Evolutionary conservation across 2,113 vertebrate genomes (phyloP), one percentile per base, ranked within the genome.

Genomic region (Neoarius graeffei): DNA sequence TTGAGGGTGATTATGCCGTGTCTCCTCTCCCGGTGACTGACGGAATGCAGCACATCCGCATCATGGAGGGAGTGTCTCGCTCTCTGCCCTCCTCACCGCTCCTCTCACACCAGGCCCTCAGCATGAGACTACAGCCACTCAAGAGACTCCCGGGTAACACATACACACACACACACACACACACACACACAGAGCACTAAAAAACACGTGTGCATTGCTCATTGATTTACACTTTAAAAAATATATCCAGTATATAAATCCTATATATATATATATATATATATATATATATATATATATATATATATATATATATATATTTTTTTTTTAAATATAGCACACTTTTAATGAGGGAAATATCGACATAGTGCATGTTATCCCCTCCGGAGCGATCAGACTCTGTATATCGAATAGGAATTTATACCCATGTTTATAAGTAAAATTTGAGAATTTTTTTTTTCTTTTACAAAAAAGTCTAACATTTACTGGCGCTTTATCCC

Each of bases 21-120:
- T 94, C 97, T 0, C 93, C 97, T 11, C 95, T 97, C 90, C 93
- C 97, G 90, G 96, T 96, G 95, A 97, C 94, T 90, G 97, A 97
- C 95, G 96, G 97, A 95, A 97, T 97, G 97, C 97, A 97, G 95
- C 97, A 97, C 94, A 96, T 97, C 95, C 96, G 97, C 93, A 97
- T 97, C 94, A 97, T 97, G 97, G 97, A 97, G 96, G 97, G 97
- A 92, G 94, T 97, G 96, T 96, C 97, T 90, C 97, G 97, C 93
- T 97, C 97, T 91, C 96, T 97, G 93, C 97, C 97, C 94, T 97
- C 97, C 92, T 97, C 97, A 91, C 97, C 97, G 89, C 96, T 97
- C 92, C 96, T 97, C 95, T 96, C 96, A 92, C 97, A 97, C 94
- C 97, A 97, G 94, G 96, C 97, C 94, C 95, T 97, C 96, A 97